A percentile compares a stretch with the other conserved stretches of the same genome.
Conservation (phyloP, 2,888 invertebrate species). For the Plemyria rubiginata region DNA sequence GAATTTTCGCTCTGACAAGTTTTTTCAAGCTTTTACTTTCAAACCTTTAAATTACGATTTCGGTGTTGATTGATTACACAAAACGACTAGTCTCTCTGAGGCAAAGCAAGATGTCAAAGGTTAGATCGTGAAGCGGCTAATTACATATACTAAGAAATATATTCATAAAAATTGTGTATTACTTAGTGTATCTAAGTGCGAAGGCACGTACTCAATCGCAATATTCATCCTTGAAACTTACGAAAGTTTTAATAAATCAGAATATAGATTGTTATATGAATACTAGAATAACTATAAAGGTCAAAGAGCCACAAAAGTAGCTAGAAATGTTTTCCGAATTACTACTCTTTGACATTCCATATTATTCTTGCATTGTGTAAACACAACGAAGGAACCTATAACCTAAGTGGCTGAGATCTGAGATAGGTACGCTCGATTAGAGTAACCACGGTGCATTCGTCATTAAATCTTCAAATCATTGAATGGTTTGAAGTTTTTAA, state of each 20-base stretch:
- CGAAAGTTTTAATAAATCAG: constrained; percentile 43
- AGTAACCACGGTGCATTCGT: constrained; percentile 13
- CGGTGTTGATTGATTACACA: constrained; percentile 47
- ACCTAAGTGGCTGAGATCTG: constrained; percentile 6
- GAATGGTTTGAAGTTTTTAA: neutral
- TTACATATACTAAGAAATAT: constrained; percentile 51
- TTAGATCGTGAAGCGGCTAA: constrained; percentile 64
- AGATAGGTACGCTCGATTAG: constrained; percentile 9
- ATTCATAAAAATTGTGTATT: constrained; percentile 21
- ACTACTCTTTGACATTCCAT: constrained; percentile 2
- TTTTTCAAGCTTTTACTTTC: constrained; percentile 37
- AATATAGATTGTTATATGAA: constrained; percentile 19
- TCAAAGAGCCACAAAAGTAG: constrained; percentile 7
- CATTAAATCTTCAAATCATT: too few relatives aligned
- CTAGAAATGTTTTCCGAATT: constrained; percentile 11
- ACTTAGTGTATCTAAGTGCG: constrained; percentile 7
- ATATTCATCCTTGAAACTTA: constrained; percentile 55
- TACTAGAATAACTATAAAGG: constrained; percentile 7
- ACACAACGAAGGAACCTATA: too few relatives aligned
- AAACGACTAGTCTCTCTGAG: constrained; percentile 40
- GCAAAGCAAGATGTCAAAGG: constrained; percentile 59
- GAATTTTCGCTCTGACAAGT: neutral
- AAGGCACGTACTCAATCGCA: constrained; percentile 27
- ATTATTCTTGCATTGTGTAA: constrained; percentile 13
- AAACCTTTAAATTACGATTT: constrained; percentile 27